Evolutionary conservation across 2,888 invertebrate species (phyloP), one percentile per base, ranked within the genome.

Genomic region (Lottia scabra): DNA sequence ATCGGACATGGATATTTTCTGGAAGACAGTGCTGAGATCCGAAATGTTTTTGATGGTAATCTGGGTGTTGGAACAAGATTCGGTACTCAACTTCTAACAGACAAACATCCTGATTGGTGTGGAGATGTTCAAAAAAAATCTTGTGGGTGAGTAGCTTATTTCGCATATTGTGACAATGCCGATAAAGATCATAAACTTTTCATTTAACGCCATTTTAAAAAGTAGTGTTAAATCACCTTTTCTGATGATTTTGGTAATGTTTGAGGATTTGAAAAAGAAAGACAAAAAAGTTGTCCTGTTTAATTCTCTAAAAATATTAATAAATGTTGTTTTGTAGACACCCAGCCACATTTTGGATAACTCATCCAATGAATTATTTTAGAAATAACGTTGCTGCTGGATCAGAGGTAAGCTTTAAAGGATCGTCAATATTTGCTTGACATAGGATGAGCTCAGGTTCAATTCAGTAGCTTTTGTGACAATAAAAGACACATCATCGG

Each of bases 1-100:
- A 76, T 84, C 68, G 87, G 87, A 0, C 87, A 87, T 69, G 83
- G 84, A 10, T 84, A 81, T 74, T 87, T 86, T 75, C 71, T 87
- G 56, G 87, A 87, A 74, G 87, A 87, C 75, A 86, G 87, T 16
- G 81, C 81, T 26, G 87, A 87, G 74, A 75, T 79, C 73, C 63
- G 75, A 71, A 84, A 81, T 71, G 66, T 75, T 1, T 68, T 84
- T 23, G 77, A 80, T 65, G 78, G 81, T 30, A 84, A 84, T 73
- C 75, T 84, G 12, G 83, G 80, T 1, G 63, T 82, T 16, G 74
- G 71, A 8, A 78, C 81, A 13, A 46, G 66, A 44, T 64, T 65
- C 67, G 78, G 78, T 16, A 74, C 74, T 0, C 67, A 75, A 27
- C 65, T 79, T 12, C 71, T 79, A 64, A 72, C 76, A 12, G 81